Evolutionary conservation across 2,113 vertebrate species (phyloP), one percentile per base, ranked within the genome.

Genomic region (Oryzias javanicus): DNA sequence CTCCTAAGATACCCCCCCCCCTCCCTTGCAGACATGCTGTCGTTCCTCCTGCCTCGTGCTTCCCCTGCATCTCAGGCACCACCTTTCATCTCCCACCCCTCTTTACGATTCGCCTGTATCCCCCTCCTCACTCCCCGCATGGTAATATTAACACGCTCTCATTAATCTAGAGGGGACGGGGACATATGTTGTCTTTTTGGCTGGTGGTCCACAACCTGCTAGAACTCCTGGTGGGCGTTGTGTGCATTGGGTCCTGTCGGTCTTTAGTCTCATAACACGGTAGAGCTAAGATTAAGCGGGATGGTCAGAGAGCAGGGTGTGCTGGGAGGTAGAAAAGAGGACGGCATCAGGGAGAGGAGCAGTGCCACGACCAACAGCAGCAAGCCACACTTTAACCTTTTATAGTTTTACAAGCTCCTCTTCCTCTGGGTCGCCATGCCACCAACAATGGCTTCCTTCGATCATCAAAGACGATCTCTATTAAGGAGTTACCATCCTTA

Each of bases 401-500:
- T 77, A 56, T 48, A 67, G 35, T 35, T 35, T 35, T 35, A 35
- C 35, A 35, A 22, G 66, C 69, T 72, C 58, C 49, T 62, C 56
- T 64, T 63, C 17, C 52, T 66, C 53, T 52, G 63, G 73, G 70
- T 81, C 76, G 70, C 64, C 79, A 77, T 88, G 56, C 79, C 74
- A 61, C 87, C 88, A 74, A 89, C 88, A 81, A 90, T 76, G 81
- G 80, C 83, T 87, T 82, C 82, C 72, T 57, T 60, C 86, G 86
- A 86, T 89, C 83, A 88, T 90, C 90, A 81, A 85, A 88, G 89
- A 88, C 78, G 91, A 93, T 93, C 93, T 94, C 94, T 96, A 93
- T 93, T 92, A 87, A 89, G 86, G 92, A 92, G 92, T 89, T 94
- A 93, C 91, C 91, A 92, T 94, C 93, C 93, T 93, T 92, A 94